Base-by-base conservation (phyloP, 1,140 invertebrate genomes). In the Radopholus similis region DNA sequence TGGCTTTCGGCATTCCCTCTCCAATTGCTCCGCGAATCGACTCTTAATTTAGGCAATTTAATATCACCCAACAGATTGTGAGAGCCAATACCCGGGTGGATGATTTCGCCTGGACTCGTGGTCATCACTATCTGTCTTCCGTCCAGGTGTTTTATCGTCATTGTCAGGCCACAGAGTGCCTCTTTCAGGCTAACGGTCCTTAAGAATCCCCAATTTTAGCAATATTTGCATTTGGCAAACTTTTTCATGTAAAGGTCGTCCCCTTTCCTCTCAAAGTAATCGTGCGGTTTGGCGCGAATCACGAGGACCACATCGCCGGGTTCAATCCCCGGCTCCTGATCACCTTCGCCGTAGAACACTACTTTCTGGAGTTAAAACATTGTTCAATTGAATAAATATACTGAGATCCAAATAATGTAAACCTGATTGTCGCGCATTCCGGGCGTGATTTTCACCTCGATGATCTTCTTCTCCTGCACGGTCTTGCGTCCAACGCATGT, bases 61-160 rank as follows among this genome's bases (percentile, higher is more conserved):
- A 40, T n/a, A 40, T n/a, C 38, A 40, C 38, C 38, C 38, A n/a
- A 13, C 38, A 42, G 18, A 42, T 23, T 0, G n/a, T 44, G 13
- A 6, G 18, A 13, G 5, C 30, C 15, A 54, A 23, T 53, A 78
- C 83, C 85, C 68, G 89, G 89, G 73, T 88, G 88, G 63, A 91
- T 87, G 8, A 91, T 87, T 66, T 89, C 85, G 44, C 91, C 91
- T 32, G 89, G 86, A 44, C 87, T 82, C 70, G 88, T 88, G 80
- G 85, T 87, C 30, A 95, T 85, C 38, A 91, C 84, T 34, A 95
- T 83, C 68, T 88, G 87, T 35, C 91, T 85, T 1, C 90, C 90
- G 85, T 95, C 92, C 54, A 95, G 85, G 83, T 94, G 92, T 73
- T 88, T 86, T 1, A 94, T 81, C 9, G 83, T 81, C 63, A 83